Percentiles rank a stretch among this genome's conserved stretches.
Conservation (phyloP, 2,113 vertebrate genomes). For the Oenanthe melanoleuca region DNA sequence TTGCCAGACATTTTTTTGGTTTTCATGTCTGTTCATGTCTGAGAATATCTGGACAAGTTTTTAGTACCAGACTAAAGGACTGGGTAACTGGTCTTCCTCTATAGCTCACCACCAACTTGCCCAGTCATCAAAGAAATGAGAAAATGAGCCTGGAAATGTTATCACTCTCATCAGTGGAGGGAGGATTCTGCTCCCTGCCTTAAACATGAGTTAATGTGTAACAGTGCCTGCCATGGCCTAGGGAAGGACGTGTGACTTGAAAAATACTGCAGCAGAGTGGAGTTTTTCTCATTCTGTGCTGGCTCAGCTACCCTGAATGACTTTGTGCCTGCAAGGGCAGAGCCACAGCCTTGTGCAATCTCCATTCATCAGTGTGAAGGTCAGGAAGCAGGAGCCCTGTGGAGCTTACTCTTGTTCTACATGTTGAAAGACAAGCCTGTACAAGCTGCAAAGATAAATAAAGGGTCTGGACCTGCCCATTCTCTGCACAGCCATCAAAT, state of each 20-base stretch:
- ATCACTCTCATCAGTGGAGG: not conserved
- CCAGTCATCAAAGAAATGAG: not conserved
- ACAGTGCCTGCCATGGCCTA: not conserved
- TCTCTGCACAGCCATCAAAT: not conserved
- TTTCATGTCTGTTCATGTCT: not conserved
- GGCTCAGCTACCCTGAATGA: constrained; percentile 42
- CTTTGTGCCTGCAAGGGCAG: constrained; percentile 39
- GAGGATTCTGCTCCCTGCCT: not conserved
- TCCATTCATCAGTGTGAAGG: constrained; percentile 51
- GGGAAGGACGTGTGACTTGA: not conserved
- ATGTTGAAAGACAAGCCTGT: constrained; percentile 3
- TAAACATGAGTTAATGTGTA: not conserved
- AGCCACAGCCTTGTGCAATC: constrained; percentile 28
- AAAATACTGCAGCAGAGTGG: not conserved
- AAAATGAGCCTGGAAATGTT: not conserved
- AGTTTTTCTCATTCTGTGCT: constrained; percentile 28
- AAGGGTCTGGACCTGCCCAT: not conserved
- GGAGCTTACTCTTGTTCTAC: constrained; percentile 35
- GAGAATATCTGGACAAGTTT: not conserved
- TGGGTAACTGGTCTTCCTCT: not conserved
- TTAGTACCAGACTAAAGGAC: not conserved
- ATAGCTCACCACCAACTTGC: not conserved
- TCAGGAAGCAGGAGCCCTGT: constrained; percentile 45
- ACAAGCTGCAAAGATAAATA: constrained; percentile 43
- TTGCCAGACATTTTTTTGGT: not conserved